phyloP scores from a whole-genome alignment of 2,113 vertebrate species.

The Nannobrachium achirus region DNA sequence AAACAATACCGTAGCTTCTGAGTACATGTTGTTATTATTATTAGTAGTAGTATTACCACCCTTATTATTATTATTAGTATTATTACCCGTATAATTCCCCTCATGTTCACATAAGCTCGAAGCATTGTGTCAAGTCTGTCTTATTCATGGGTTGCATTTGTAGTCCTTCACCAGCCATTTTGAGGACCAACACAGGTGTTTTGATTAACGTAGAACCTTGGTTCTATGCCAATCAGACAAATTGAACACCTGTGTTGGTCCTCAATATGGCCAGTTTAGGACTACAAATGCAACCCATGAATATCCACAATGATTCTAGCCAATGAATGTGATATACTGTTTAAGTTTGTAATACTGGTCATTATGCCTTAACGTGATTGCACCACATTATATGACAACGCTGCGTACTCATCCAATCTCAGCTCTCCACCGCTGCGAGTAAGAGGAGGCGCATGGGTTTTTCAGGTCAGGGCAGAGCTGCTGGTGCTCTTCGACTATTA shows the following conservation, averaged over 20 bases:
- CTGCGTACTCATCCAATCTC: background rate
- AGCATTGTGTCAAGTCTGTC: too few relatives aligned
- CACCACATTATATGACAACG: background rate
- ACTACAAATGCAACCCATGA: too few relatives aligned
- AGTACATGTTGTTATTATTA: background rate
- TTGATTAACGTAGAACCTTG: too few relatives aligned
- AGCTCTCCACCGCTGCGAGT: background rate
- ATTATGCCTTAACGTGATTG: background rate
- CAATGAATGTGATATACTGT: background rate
- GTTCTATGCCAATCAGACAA: too few relatives aligned
- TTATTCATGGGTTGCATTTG: too few relatives aligned
- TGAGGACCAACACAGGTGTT: too few relatives aligned
- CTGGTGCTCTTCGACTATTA: slow-evolving; percentile 6
- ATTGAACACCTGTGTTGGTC: too few relatives aligned
- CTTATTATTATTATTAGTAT: background rate
- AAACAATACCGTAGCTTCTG: background rate
- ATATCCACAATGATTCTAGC: too few relatives aligned
- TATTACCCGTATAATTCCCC: background rate
- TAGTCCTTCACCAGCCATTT: too few relatives aligned
- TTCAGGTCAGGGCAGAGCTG: slow-evolving; percentile 10
- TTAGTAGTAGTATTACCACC: background rate
- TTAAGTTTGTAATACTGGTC: background rate
- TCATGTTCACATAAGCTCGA: too few relatives aligned
- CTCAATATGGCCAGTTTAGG: too few relatives aligned
- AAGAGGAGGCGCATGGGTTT: background rate